These are phyloP conservation scores for Lithophane leautieri DNA, from an alignment of 2,888 invertebrate genomes.

Conservation along the genomic window DNA sequence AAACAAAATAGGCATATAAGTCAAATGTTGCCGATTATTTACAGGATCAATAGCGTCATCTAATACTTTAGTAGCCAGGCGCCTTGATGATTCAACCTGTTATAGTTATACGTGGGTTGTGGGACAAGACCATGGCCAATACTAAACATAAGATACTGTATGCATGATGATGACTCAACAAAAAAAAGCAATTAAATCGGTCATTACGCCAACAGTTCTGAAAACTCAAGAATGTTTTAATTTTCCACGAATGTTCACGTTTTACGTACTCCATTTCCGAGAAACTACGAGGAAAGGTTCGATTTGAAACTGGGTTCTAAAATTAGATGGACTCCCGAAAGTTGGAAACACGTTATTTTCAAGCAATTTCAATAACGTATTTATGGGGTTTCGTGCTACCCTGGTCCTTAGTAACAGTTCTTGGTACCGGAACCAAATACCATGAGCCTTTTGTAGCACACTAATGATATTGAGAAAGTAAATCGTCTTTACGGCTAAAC, in stretches of 20 bases:
- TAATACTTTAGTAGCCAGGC: neutral
- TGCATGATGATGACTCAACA: slow-evolving; percentile 22
- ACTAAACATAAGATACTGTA: neutral
- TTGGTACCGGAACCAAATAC: neutral
- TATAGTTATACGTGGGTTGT: neutral
- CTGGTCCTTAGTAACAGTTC: neutral
- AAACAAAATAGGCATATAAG: neutral
- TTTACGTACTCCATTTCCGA: neutral
- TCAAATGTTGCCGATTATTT: neutral
- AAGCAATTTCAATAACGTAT: slow-evolving; percentile 2
- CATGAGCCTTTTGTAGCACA: neutral
- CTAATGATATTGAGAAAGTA: neutral
- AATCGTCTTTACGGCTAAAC: neutral
- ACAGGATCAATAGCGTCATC: neutral
- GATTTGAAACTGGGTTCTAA: slow-evolving; percentile 3
- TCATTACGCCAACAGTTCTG: neutral
- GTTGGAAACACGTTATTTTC: neutral
- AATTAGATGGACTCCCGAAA: neutral
- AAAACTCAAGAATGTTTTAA: neutral
- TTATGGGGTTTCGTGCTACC: slow-evolving; percentile 13
- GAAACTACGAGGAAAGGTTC: slow-evolving; percentile 22
- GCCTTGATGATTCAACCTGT: slow-evolving; percentile 24
- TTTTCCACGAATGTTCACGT: slow-evolving; percentile 12
- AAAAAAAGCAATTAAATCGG: slow-evolving; percentile 12
- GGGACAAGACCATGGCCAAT: slow-evolving; percentile 29